These are phyloP conservation scores for Cosmia trapezina DNA, from an alignment of 2,888 invertebrate genomes.

Conservation along the genomic window DNA sequence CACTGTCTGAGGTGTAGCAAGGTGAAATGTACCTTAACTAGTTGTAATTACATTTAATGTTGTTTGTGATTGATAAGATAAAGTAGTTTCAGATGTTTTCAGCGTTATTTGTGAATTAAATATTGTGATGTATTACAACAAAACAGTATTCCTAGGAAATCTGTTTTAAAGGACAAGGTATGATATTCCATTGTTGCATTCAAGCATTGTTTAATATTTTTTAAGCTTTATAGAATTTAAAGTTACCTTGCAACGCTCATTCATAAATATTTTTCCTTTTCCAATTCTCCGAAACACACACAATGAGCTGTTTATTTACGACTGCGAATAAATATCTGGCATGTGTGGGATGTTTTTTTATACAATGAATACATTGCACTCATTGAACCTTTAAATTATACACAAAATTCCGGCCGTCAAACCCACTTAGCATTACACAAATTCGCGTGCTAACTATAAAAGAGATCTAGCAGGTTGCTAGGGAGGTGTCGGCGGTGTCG, in stretches of 20 bases:
- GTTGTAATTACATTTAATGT: constrained; percentile 1
- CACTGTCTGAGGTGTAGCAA: constrained; percentile 11
- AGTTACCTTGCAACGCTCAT: background rate
- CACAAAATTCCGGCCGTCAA: background rate
- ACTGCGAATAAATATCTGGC: background rate
- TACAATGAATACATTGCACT: background rate
- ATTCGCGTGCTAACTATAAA: constrained; percentile 27
- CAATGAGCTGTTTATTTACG: background rate
- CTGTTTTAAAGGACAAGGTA: background rate
- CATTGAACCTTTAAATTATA: background rate
- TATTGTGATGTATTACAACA: background rate
- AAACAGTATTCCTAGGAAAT: background rate
- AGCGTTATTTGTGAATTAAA: background rate
- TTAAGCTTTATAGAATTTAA: background rate
- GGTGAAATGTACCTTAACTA: constrained; percentile 12
- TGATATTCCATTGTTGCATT: background rate
- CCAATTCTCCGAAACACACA: background rate
- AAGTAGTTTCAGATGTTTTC: background rate
- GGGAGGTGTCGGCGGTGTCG: constrained; percentile 16
- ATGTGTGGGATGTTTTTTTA: background rate
- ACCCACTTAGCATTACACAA: constrained; percentile 18
- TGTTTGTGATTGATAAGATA: background rate
- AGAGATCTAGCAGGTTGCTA: constrained; percentile 22
- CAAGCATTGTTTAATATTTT: background rate
- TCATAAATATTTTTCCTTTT: background rate